Evolutionary conservation across 2,888 invertebrate species (phyloP).

Genomic region (Macrosoma leucophasiata): DNA sequence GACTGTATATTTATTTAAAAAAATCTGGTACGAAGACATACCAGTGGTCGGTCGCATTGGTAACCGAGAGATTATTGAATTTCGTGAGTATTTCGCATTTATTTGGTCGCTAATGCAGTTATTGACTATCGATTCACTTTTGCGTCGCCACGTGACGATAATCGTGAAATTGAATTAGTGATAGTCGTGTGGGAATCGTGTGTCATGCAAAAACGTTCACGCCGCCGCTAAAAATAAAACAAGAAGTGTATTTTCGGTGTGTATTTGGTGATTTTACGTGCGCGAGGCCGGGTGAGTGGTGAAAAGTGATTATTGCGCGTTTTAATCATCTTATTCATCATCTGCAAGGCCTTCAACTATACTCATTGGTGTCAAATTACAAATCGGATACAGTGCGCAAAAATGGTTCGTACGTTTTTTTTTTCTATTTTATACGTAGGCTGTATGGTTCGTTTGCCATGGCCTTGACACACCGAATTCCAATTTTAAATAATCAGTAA

Average conservation of each 20-base stretch:
- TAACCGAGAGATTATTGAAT: slow-evolving; percentile 47
- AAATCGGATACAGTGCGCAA: slow-evolving; percentile 16
- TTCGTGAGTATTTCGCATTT: slow-evolving; percentile 60
- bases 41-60: slow-evolving; percentile 41
- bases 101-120: slow-evolving; percentile 40
- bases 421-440: too few relatives aligned
- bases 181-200: slow-evolving; percentile 31
- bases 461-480: slow-evolving; percentile 13
- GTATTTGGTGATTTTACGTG: slow-evolving; percentile 64
- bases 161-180: slow-evolving; percentile 39
- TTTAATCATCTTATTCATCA: too few relatives aligned
- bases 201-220: slow-evolving; percentile 53
- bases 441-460: too few relatives aligned
- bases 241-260: slow-evolving; percentile 59
- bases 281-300: slow-evolving; percentile 52
- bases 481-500: too few relatives aligned
- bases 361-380: slow-evolving; percentile 30
- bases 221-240: slow-evolving; percentile 61
- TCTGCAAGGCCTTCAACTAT: too few relatives aligned
- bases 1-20: slow-evolving; percentile 42
- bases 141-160: slow-evolving; percentile 42
- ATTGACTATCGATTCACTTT: slow-evolving; percentile 45
- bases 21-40: slow-evolving; percentile 29
- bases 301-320: slow-evolving; percentile 56
- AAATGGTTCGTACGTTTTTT: too few relatives aligned